Conservation (phyloP, 92 coral and sea anemone genomes). For the Parazoanthus darwini region DNA sequence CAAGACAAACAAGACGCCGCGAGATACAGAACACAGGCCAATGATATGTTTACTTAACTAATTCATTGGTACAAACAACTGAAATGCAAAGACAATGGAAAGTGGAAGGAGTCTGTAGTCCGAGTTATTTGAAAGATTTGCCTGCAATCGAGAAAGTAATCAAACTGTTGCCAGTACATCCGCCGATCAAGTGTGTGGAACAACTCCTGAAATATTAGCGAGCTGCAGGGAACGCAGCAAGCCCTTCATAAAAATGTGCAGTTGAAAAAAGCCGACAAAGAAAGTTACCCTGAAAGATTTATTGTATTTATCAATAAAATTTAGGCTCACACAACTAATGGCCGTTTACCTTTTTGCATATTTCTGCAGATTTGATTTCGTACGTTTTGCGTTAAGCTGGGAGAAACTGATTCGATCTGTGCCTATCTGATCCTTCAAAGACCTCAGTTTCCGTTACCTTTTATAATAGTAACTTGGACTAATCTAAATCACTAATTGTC, state of each 20-base stretch:
- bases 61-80: background rate
- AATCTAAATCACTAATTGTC: slow-evolving; percentile 7
- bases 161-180: background rate
- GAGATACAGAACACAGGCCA: background rate
- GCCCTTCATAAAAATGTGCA: background rate
- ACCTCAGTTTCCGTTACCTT: background rate
- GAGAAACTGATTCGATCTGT: background rate
- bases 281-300: background rate
- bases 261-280: background rate
- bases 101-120: background rate
- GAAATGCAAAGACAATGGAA: background rate
- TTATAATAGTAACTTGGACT: background rate
- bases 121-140: background rate
- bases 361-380: background rate
- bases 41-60: slow-evolving; percentile 14
- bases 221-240: slow-evolving; percentile 11
- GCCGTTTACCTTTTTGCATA: background rate
- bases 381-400: background rate
- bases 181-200: background rate
- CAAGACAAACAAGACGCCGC: slow-evolving; percentile 3
- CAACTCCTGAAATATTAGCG: background rate
- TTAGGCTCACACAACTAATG: background rate
- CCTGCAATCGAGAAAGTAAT: background rate
- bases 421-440: background rate
- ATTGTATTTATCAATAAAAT: background rate